phyloP scores from a whole-genome alignment of 2,797 vertebrate species.

The Muscicapa comitata region DNA sequence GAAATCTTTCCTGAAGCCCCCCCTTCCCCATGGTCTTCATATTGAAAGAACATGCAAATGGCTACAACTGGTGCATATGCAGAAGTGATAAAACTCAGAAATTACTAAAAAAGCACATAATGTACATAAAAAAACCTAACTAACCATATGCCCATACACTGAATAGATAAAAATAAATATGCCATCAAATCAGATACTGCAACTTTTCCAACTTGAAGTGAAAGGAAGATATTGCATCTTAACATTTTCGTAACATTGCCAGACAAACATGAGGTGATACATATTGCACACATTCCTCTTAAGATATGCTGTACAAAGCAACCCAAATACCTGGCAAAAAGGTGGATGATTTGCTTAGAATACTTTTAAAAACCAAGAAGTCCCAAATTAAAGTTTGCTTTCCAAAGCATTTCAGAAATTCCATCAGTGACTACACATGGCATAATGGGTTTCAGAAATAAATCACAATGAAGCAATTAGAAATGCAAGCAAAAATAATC shows the following conservation, averaged over 20 bases:
- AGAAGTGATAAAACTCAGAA: constrained; percentile 50
- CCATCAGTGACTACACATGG: constrained; percentile 21
- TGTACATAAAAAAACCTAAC: background rate
- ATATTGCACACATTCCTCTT: constrained; percentile 73
- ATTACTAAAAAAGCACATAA: constrained; percentile 26
- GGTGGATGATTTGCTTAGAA: background rate
- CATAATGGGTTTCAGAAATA: constrained; percentile 34
- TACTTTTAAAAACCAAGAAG: background rate
- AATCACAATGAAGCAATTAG: constrained; percentile 32
- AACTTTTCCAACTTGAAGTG: constrained; percentile 51
- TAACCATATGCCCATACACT: constrained; percentile 42
- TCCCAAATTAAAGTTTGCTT: constrained; percentile 6
- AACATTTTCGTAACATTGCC: constrained; percentile 65
- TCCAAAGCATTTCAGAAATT: background rate
- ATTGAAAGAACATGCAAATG: constrained; percentile 50
- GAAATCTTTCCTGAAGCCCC: constrained; percentile 1
- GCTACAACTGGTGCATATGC: constrained; percentile 21
- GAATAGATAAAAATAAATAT: constrained; percentile 66
- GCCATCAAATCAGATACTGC: constrained; percentile 47
- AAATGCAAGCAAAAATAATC: constrained; percentile 42
- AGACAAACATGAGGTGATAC: constrained; percentile 65
- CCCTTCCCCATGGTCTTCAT: constrained; percentile 14
- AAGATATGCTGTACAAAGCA: constrained; percentile 62
- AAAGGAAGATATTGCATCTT: constrained; percentile 70
- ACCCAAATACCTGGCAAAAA: constrained; percentile 50